Evolutionary conservation across 1,140 invertebrate genomes (phyloP).

Genomic region (Agrypnia vestita): DNA sequence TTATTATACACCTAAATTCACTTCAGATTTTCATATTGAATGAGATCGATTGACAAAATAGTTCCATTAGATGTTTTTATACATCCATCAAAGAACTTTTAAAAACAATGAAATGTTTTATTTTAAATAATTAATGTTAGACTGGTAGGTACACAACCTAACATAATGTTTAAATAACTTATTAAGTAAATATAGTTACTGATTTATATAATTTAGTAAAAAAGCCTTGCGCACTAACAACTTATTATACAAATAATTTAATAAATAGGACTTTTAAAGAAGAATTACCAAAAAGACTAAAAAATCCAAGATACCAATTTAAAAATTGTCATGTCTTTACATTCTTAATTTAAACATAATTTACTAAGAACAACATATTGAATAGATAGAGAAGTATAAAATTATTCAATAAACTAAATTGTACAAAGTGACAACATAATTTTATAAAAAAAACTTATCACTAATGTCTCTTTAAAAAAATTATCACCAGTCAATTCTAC

Average conservation of each 20-base stretch:
- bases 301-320: constrained; percentile 45
- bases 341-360: constrained; percentile 40
- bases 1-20: constrained; percentile 4
- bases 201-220: not conserved
- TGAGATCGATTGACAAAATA: constrained; percentile 29
- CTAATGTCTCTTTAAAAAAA: constrained; percentile 46
- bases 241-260: constrained; percentile 26
- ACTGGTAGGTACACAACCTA: not conserved
- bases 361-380: constrained; percentile 35
- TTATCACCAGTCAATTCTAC: constrained; percentile 48
- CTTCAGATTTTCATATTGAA: constrained; percentile 11
- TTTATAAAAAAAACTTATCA: constrained; percentile 38
- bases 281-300: constrained; percentile 27
- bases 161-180: constrained; percentile 12
- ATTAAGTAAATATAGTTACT: not conserved
- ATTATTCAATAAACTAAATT: constrained; percentile 23
- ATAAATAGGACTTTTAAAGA: constrained; percentile 30
- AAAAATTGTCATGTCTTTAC: constrained; percentile 47
- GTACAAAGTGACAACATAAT: constrained; percentile 38
- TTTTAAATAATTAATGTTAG: constrained; percentile 3
- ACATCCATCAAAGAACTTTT: constrained; percentile 23
- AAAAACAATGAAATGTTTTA: constrained; percentile 1
- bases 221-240: constrained; percentile 5
- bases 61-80: constrained; percentile 34
- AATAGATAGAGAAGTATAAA: constrained; percentile 50